Percentiles rank a stretch among this genome's conserved stretches.
Evolutionary conservation across 2,888 invertebrate genomes (phyloP).

Genomic region (Biston betularia): DNA sequence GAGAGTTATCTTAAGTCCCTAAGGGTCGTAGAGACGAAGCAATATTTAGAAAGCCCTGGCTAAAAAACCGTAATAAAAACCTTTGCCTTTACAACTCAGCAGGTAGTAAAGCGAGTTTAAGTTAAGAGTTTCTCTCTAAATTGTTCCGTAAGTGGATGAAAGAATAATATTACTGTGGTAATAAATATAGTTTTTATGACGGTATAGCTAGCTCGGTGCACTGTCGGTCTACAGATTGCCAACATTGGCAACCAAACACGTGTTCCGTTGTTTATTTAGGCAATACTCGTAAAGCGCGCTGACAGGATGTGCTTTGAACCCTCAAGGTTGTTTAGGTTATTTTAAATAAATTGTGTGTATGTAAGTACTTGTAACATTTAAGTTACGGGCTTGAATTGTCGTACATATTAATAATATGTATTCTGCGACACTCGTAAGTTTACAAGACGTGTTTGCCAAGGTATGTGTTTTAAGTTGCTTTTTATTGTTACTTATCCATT

Average conservation of each 20-base stretch:
- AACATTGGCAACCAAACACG: slow-evolving; percentile 72
- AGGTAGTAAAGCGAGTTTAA: slow-evolving; percentile 65
- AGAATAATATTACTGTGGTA: slow-evolving; percentile 69
- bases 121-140: slow-evolving; percentile 56
- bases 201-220: slow-evolving; percentile 55
- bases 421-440: too few relatives aligned
- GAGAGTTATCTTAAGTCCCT: slow-evolving; percentile 69
- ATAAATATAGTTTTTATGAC: slow-evolving; percentile 70
- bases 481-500: too few relatives aligned
- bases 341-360: slow-evolving; percentile 55
- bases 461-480: too few relatives aligned
- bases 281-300: slow-evolving; percentile 76
- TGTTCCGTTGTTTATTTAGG: slow-evolving; percentile 83
- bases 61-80: slow-evolving; percentile 68
- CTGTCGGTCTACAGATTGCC: slow-evolving; percentile 56
- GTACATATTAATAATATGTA: neutral
- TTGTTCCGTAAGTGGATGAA: slow-evolving; percentile 66
- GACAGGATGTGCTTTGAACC: slow-evolving; percentile 82
- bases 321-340: slow-evolving; percentile 78
- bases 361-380: slow-evolving; percentile 19
- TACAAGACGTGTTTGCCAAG: too few relatives aligned
- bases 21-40: slow-evolving; percentile 60
- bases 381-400: slow-evolving; percentile 8
- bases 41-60: slow-evolving; percentile 71
- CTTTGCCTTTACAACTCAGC: slow-evolving; percentile 66